These are phyloP conservation scores for Corythornis madagascariensis DNA, from an alignment of 2,113 vertebrate genomes.

Conservation along the genomic window DNA sequence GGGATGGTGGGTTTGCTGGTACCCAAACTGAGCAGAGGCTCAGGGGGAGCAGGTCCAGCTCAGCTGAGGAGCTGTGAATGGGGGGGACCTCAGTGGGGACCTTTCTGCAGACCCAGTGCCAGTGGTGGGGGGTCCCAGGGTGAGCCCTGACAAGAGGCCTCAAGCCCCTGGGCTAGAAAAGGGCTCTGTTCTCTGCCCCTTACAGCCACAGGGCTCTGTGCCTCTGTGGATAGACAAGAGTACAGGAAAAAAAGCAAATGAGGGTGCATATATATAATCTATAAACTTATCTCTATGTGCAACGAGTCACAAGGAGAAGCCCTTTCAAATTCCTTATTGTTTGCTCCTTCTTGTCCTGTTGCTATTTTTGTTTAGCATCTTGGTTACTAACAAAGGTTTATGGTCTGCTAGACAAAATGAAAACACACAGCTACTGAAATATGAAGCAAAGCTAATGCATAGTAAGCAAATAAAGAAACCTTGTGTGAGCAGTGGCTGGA, in stretches of 20 bases:
- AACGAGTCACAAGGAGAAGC: neutral
- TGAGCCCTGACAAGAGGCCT: neutral
- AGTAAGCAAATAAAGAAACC: neutral
- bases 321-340: neutral
- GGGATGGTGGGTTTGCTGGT: accelerated
- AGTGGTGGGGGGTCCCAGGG: neutral
- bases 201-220: accelerated
- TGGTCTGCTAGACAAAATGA: neutral
- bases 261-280: neutral
- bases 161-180: neutral
- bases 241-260: no score
- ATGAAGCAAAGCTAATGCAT: neutral
- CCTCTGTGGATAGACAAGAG: neutral
- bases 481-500: neutral
- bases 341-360: neutral
- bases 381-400: neutral
- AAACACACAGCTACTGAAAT: neutral
- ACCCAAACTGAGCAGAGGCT: neutral
- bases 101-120: accelerated
- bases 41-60: neutral
- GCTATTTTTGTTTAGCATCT: neutral
- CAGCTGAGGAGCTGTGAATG: accelerated
- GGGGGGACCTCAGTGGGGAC: neutral
- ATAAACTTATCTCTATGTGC: accelerated
- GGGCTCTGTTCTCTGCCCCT: neutral